A percentile compares a stretch with the other conserved stretches of the same genome.
Conservation (phyloP, 2,888 invertebrate genomes). For the Diaperis boleti region DNA sequence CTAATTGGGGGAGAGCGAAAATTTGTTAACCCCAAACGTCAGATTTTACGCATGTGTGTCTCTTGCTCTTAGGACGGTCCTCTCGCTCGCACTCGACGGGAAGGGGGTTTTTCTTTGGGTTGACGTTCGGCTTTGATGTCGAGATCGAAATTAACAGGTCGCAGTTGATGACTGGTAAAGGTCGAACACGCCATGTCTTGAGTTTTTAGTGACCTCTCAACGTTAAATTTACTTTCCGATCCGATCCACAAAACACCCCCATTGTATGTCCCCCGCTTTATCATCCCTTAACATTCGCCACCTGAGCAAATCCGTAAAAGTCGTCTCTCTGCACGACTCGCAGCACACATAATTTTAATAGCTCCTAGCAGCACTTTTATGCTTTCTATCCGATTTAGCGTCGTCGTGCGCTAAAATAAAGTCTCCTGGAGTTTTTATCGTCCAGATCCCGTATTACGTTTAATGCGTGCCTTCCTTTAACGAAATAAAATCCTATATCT, state of each 20-base stretch:
- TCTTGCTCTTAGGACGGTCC: not conserved
- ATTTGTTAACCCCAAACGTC: constrained; percentile 24
- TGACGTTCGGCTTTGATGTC: constrained; percentile 11
- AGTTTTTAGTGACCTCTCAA: no score
- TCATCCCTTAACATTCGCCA: no score
- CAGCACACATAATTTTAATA: constrained; percentile 11
- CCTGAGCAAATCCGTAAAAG: no score
- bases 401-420: constrained; percentile 16
- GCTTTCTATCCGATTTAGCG: constrained; percentile 24
- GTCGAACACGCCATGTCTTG: no score
- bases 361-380: constrained; percentile 15
- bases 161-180: no score
- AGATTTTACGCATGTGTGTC: constrained; percentile 13
- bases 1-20: constrained; percentile 24
- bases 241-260: no score
- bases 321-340: not conserved
- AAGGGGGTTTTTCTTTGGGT: not conserved
- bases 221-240: no score
- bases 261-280: no score
- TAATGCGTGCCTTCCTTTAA: constrained; percentile 24
- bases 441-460: constrained; percentile 8
- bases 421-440: constrained; percentile 6
- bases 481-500: constrained; percentile 38
- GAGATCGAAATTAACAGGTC: constrained; percentile 21
- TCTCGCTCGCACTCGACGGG: not conserved